These are phyloP conservation scores for Vultur gryphus DNA, from an alignment of 2,797 vertebrate genomes.

Conservation along the genomic window DNA sequence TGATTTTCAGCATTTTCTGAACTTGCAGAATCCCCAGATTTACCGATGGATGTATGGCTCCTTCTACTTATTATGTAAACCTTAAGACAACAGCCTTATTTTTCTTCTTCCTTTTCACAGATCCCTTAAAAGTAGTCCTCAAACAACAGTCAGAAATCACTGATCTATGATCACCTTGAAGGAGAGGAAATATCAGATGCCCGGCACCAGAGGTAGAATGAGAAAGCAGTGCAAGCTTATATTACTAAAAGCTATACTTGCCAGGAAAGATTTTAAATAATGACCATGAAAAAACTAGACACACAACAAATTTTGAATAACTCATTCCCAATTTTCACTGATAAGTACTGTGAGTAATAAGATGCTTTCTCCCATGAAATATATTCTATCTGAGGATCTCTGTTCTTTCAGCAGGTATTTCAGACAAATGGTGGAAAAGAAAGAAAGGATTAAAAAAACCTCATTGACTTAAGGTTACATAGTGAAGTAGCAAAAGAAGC, in stretches of 20 bases:
- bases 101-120: neutral
- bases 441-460: neutral
- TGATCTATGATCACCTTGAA: neutral
- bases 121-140: neutral
- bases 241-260: neutral
- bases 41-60: neutral
- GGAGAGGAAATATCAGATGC: neutral
- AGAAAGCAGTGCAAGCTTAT: neutral
- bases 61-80: neutral
- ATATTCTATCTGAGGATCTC: neutral
- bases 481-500: neutral
- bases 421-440: neutral
- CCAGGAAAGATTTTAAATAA: neutral
- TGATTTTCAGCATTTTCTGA: neutral
- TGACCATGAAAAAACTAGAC: neutral
- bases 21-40: neutral
- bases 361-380: neutral
- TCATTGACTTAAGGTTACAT: neutral
- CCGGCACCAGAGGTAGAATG: neutral
- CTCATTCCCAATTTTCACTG: neutral
- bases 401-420: neutral
- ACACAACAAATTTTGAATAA: neutral
- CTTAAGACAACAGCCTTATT: neutral
- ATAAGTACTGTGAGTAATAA: neutral
- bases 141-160: neutral